Evolutionary conservation across 2,888 invertebrate genomes (phyloP).

Genomic region (Caenorhabditis sp.): DNA sequence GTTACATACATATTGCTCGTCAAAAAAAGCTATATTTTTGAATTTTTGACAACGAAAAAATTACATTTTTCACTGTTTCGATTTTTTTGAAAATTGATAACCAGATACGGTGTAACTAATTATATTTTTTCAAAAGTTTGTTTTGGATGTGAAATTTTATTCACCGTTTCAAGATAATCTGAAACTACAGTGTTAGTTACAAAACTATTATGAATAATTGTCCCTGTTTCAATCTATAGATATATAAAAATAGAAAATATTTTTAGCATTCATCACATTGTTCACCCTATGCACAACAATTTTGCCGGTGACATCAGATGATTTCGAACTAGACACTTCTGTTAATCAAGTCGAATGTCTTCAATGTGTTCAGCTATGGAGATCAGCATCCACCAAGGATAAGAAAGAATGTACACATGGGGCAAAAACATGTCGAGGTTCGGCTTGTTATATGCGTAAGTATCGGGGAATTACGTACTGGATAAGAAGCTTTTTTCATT

Average conservation of each 20-base stretch:
- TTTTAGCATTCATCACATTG: not conserved
- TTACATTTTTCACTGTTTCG: too few species aligned
- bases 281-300: not conserved
- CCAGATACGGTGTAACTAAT: too few species aligned
- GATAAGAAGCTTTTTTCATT: not conserved
- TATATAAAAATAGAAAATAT: not conserved
- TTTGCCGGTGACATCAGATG: conserved; percentile 11
- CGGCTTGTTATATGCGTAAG: conserved; percentile 62
- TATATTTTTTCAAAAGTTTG: too few species aligned
- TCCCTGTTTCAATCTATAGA: too few species aligned
- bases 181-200: too few species aligned
- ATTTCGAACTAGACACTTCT: conserved; percentile 36
- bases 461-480: conserved; percentile 5
- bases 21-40: too few species aligned
- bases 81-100: too few species aligned
- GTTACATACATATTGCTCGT: too few species aligned
- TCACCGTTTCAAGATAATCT: too few species aligned
- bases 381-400: conserved; percentile 47
- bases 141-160: too few species aligned
- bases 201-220: too few species aligned
- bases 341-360: conserved; percentile 52
- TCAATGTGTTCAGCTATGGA: conserved; percentile 58
- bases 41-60: too few species aligned
- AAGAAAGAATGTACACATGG: conserved; percentile 51
- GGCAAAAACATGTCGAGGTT: conserved; percentile 54